Percentiles rank a stretch among this genome's conserved stretches.
Conservation (phyloP, 2,113 vertebrate species). For the Orthochromis malagaraziensis region DNA sequence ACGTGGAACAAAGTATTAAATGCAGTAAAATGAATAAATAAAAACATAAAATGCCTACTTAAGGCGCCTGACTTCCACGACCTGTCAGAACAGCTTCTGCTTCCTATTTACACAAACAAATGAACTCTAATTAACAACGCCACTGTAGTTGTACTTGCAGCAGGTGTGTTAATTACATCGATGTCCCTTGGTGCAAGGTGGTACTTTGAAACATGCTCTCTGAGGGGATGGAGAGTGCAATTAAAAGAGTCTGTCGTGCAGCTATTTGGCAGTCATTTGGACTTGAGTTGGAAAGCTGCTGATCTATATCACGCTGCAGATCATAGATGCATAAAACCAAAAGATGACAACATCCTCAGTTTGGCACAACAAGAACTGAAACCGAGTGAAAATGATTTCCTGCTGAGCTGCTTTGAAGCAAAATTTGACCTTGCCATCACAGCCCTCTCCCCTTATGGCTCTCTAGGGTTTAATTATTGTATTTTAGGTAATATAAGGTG, state of each 20-base stretch:
- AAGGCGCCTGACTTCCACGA: background rate
- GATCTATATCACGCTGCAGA: background rate
- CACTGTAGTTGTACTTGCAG: constrained; percentile 9
- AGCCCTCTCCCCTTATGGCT: background rate
- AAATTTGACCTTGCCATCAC: background rate
- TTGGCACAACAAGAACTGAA: background rate
- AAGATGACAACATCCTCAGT: background rate
- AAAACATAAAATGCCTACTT: background rate
- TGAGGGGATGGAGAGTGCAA: background rate
- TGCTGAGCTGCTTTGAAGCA: background rate
- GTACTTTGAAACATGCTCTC: background rate
- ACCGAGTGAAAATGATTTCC: background rate
- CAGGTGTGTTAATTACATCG: constrained; percentile 33
- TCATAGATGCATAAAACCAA: background rate
- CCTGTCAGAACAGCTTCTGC: background rate
- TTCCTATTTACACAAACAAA: constrained; percentile 1
- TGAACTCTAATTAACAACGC: background rate
- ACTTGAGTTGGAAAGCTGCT: background rate
- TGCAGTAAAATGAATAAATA: background rate
- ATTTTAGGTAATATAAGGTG: background rate
- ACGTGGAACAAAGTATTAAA: background rate
- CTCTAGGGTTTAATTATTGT: background rate
- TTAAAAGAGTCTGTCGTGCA: background rate
- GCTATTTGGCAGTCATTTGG: background rate
- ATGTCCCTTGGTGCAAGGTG: constrained; percentile 8